Evolutionary conservation across 2,113 vertebrate genomes (phyloP).

Genomic region (Anser brachyrhynchus): DNA sequence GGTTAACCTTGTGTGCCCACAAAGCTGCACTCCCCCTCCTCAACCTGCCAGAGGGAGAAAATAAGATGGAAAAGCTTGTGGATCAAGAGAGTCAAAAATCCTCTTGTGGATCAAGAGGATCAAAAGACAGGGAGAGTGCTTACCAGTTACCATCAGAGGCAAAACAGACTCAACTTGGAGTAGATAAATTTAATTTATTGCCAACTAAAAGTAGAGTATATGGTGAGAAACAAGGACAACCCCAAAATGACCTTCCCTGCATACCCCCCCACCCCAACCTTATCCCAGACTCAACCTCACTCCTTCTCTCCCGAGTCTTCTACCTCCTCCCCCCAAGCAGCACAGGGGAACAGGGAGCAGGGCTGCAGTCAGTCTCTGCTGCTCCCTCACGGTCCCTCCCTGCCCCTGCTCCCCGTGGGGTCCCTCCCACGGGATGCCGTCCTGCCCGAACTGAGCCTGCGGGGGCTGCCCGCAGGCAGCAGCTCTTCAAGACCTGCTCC

Average conservation of each 20-base stretch:
- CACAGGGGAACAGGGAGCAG: too few species aligned
- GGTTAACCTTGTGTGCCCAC: not conserved
- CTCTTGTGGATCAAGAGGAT: not conserved
- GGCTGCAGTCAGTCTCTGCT: accelerated
- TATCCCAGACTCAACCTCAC: not conserved
- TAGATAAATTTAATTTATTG: not conserved
- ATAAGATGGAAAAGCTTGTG: not conserved
- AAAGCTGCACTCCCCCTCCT: not conserved
- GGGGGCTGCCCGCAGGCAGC: not conserved
- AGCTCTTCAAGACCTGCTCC: not conserved
- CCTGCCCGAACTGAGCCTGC: not conserved
- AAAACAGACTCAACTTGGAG: not conserved
- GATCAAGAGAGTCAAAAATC: not conserved
- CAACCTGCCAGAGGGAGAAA: not conserved
- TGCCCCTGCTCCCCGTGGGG: not conserved
- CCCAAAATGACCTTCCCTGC: not conserved
- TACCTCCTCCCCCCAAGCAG: accelerated
- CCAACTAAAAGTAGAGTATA: not conserved
- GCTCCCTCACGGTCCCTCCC: not conserved
- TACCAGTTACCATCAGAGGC: not conserved
- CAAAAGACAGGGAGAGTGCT: not conserved
- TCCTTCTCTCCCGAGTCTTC: not conserved
- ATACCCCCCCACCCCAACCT: not conserved
- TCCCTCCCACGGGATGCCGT: not conserved
- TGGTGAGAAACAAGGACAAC: not conserved